Evolutionary conservation across 2,888 invertebrate genomes (phyloP).

Genomic region (Orchesellides sinensis): DNA sequence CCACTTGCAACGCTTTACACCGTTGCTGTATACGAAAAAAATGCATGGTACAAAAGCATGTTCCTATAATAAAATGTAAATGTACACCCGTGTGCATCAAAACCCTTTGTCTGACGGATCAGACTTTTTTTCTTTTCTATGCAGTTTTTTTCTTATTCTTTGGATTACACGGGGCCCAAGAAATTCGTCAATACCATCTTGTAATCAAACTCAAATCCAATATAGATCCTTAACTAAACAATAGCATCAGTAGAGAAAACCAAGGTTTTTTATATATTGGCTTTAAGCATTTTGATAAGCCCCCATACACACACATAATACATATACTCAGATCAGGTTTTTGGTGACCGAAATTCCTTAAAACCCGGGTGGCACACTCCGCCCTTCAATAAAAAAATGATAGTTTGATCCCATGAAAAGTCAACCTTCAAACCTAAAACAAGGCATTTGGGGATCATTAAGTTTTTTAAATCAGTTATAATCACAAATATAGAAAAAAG

Average conservation of each 20-base stretch:
- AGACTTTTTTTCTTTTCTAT: slow-evolving; percentile 30
- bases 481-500: slow-evolving; percentile 22
- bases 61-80: slow-evolving; percentile 8
- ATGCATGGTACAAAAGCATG: not conserved
- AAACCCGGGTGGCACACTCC: slow-evolving; percentile 58
- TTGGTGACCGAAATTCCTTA: slow-evolving; percentile 53
- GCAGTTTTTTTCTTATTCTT: slow-evolving; percentile 38
- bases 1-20: slow-evolving; percentile 32
- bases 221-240: slow-evolving; percentile 48
- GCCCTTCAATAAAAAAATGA: slow-evolving; percentile 52
- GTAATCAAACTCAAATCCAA: slow-evolving; percentile 50
- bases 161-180: slow-evolving; percentile 30
- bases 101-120: slow-evolving; percentile 52
- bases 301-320: not conserved
- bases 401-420: slow-evolving; percentile 44
- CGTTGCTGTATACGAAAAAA: not conserved
- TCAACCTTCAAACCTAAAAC: slow-evolving; percentile 50
- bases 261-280: not conserved
- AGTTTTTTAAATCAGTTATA: slow-evolving; percentile 43
- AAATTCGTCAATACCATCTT: slow-evolving; percentile 54
- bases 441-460: slow-evolving; percentile 22
- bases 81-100: slow-evolving; percentile 34
- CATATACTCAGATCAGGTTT: slow-evolving; percentile 6
- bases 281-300: slow-evolving; percentile 17
- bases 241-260: slow-evolving; percentile 13